Evolutionary conservation across 2,888 invertebrate species (phyloP), one percentile per base, ranked within the genome.

Genomic region (Crioceris asparagi): DNA sequence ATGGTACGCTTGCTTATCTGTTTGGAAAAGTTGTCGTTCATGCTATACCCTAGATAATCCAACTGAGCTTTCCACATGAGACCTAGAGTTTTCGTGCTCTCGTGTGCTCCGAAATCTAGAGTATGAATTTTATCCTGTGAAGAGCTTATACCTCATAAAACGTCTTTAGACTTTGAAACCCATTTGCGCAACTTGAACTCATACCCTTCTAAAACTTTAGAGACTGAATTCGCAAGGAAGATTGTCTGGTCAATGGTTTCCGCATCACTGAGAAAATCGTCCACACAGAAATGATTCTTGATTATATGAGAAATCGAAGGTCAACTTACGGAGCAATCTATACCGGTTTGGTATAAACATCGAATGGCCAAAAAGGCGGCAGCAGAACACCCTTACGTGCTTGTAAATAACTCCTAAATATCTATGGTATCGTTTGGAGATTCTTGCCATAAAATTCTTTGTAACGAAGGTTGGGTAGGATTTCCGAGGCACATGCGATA

Each of bases 391-490:
- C 45, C 42, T 15, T 38, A 45, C 1, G 37, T 43, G 7, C 38
- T 40, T 8, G 40, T 45, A 17, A 15, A 16, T 7, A 40, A 7
- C 12, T 32, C 19, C 18, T 29, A 18, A 14, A 32, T 29, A 29
- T 29, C 11, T 19, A 44, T 19, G 3, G 21, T 25, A 15, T 32
- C 19, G 3, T 29, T 8, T 7, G 35, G 29, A 4, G 11, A 1
- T 7, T 25, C 19, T n/a, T 43, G 29, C 40, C 43, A 45, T 12
- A 45, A 27, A 21, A 43, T 40, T 26, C 30, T 26, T 14, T 45
- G 40, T 17, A 37, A 38, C 2, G 12, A n/a, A 7, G 18, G 17
- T 12, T 45, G 38, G 8, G 29, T 19, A 3, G 33, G 33, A 16
- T 32, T 39, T 14, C 36, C 26, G 14, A 14, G 14, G 8, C 39